Conservation (phyloP, 2,888 invertebrate genomes). For the Orthonychiurus folsomi region DNA sequence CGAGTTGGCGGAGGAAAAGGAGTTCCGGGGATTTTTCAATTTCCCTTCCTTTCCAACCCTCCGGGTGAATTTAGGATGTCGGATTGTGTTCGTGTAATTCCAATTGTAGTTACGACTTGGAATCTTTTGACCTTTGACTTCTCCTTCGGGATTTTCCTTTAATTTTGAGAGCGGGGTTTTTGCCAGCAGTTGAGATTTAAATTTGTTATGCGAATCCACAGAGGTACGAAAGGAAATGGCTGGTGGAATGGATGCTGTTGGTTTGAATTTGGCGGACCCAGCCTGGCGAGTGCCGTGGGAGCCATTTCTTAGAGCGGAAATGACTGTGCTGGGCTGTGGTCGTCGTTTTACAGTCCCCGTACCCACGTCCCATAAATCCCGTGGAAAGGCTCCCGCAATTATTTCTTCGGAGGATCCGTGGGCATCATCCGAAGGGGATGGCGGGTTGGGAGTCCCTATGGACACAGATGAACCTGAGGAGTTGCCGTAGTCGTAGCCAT, state of each 20-base stretch:
- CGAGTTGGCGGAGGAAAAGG: not conserved
- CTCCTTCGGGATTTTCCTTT: not conserved
- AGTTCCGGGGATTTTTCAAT: constrained; percentile 8
- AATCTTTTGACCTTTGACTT: not conserved
- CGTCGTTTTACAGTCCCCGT: not conserved
- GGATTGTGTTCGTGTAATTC: too few relatives aligned
- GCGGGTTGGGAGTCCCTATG: too few relatives aligned
- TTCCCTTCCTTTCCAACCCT: not conserved
- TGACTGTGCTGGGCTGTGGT: not conserved
- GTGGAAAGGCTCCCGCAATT: not conserved
- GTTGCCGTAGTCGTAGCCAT: too few relatives aligned
- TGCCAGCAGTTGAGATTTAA: too few relatives aligned
- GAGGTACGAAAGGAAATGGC: too few relatives aligned
- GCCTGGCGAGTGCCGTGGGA: too few relatives aligned
- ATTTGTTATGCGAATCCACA: too few relatives aligned
- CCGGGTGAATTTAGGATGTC: too few relatives aligned
- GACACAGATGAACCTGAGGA: too few relatives aligned
- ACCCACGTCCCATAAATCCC: not conserved
- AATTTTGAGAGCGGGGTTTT: too few relatives aligned
- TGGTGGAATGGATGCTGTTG: constrained; percentile 8
- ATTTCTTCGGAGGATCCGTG: too few relatives aligned
- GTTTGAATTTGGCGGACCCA: constrained; percentile 24
- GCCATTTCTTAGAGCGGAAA: not conserved
- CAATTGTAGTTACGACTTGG: not conserved
- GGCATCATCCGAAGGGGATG: too few relatives aligned